Conservation (phyloP, 2,113 vertebrate species). For the Phrynosoma platyrhinos region DNA sequence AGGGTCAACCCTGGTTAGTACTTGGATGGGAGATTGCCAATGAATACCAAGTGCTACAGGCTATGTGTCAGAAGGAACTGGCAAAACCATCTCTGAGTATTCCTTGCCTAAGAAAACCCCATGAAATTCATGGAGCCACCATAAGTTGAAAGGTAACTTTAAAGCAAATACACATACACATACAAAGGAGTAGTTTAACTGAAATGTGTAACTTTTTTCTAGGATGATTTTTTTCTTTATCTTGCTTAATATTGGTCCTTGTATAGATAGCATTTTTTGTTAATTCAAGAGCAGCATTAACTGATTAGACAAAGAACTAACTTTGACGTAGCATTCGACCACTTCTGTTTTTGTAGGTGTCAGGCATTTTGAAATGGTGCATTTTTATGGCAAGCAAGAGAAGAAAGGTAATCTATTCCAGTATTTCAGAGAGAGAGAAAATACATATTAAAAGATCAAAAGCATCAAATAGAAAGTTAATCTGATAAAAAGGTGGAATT, state of each 20-base stretch:
- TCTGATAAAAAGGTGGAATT: neutral
- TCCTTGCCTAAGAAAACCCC: too few relatives aligned
- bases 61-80: too few relatives aligned
- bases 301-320: neutral
- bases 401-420: neutral
- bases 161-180: neutral
- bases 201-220: neutral
- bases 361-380: neutral
- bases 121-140: too few relatives aligned
- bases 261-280: neutral
- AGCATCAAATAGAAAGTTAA: neutral
- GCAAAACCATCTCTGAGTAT: too few relatives aligned
- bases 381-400: neutral
- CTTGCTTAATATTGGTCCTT: neutral
- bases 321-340: neutral
- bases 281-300: neutral
- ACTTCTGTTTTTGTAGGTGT: neutral
- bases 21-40: too few relatives aligned
- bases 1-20: too few relatives aligned
- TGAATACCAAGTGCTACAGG: too few relatives aligned
- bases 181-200: neutral
- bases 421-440: neutral
- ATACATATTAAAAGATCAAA: neutral
- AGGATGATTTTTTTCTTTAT: neutral
- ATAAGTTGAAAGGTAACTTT: too few relatives aligned